Evolutionary conservation across 2,888 invertebrate genomes (phyloP), one percentile per base, ranked within the genome.

Genomic region (Macropis europaea): DNA sequence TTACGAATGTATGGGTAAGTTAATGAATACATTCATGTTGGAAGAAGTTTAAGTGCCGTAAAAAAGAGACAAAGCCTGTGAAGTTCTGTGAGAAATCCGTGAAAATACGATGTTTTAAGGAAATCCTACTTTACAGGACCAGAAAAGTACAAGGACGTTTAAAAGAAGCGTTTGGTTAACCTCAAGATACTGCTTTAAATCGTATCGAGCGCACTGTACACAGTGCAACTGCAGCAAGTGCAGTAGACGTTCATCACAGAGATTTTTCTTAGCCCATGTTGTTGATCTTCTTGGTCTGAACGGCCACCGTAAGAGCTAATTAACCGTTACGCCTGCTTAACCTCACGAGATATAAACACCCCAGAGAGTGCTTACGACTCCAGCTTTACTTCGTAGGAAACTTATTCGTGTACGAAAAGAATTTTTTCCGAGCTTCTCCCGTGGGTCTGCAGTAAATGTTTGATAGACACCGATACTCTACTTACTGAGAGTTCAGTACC

Each of bases 271-370:
- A 6, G 24, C 28, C n/a, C 34, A 7, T n/a, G 30, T 50, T 50
- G 67, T 71, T 54, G 50, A 67, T 66, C 48, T 60, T 53, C 53
- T 19, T 28, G 38, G 53, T 53, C 9, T 62, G 62, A 59, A 36
- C 36, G 19, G 24, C 47, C 30, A 30, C 36, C 62, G 53, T 34
- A 30, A 47, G 56, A 66, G 61, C 66, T 62, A 73, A 73, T 73
- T 71, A 73, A 66, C 52, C 57, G 60, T 57, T 53, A 62, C 73
- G 66, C 43, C 71, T 66, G 66, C 61, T 66, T 71, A 73, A 59
- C 45, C 54, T 34, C 63, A 3, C 47, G 30, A 69, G 63, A 72
- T 53, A 57, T 43, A 34, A 54, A 45, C 59, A 73, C 50, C 63
- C 57, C 15, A 9, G 56, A 43, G 56, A 5, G 38, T 54, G 43